phyloP scores from a whole-genome alignment of 2,113 vertebrate species.

The Emberiza fucata region DNA sequence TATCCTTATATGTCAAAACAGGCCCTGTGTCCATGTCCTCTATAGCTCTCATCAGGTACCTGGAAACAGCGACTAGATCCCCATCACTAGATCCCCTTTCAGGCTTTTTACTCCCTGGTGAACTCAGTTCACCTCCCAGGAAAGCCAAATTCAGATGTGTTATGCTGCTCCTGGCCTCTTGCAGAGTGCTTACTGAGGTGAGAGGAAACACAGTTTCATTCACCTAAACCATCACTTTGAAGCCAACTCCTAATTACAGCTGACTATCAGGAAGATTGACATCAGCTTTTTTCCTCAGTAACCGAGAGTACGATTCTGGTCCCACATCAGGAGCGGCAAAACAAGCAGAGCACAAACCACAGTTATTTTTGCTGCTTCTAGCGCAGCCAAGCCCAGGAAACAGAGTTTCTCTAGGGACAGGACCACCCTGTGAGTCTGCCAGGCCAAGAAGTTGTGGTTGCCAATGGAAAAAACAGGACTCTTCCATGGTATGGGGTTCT shows the following conservation, averaged over 20 bases:
- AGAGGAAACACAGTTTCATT: background rate
- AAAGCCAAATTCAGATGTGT: background rate
- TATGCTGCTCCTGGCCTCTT: background rate
- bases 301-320: fast-evolving
- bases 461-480: background rate
- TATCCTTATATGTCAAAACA: background rate
- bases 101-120: background rate
- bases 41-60: background rate
- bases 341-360: background rate
- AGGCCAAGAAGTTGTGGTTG: background rate
- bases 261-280: background rate
- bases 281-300: background rate
- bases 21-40: background rate
- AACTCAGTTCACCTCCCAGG: background rate
- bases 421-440: background rate
- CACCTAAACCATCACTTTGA: background rate
- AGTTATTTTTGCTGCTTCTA: background rate
- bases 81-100: background rate
- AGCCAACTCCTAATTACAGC: background rate
- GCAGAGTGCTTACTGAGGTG: background rate
- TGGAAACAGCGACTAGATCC: background rate
- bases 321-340: background rate
- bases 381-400: background rate
- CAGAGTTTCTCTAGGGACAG: background rate
- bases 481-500: background rate